Evolutionary conservation across 1,140 invertebrate species (phyloP).

Genomic region (Drosophila nigromelanica): DNA sequence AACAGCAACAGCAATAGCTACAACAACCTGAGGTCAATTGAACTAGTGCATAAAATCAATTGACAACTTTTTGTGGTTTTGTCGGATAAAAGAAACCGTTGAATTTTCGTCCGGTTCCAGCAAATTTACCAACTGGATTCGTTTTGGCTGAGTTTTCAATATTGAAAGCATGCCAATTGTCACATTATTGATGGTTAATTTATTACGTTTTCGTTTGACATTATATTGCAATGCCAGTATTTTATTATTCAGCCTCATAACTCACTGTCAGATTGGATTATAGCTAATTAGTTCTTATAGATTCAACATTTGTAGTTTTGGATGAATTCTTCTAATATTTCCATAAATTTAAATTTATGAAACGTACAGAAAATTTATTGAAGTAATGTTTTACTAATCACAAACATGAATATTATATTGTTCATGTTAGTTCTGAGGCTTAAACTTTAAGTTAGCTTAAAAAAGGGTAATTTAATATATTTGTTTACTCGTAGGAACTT

Average conservation of each 20-base stretch:
- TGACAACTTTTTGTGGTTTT: constrained; percentile 72
- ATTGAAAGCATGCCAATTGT: constrained; percentile 72
- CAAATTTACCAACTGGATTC: constrained; percentile 61
- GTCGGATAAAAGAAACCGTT: constrained; percentile 34
- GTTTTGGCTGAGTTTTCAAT: constrained; percentile 43
- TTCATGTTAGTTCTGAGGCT: no score
- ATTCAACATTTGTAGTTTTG: constrained; percentile 2
- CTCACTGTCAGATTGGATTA: constrained; percentile 39
- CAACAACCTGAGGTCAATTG: constrained; percentile 71
- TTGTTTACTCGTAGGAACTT: no score
- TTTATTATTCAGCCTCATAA: constrained; percentile 27
- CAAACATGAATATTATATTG: no score
- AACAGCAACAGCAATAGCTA: constrained; percentile 32
- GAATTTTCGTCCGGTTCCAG: constrained; percentile 15
- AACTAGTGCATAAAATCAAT: constrained; percentile 83
- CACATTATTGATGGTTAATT: constrained; percentile 70
- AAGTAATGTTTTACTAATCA: no score
- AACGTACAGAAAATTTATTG: no score
- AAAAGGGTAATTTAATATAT: no score
- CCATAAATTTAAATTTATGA: no score
- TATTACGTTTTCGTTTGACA: constrained; percentile 46
- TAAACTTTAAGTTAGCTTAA: no score
- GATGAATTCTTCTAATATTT: neutral
- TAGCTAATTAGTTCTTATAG: constrained; percentile 12
- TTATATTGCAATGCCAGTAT: constrained; percentile 14